Evolutionary conservation across 2,888 invertebrate genomes (phyloP).

Genomic region (Masnerella sp.): DNA sequence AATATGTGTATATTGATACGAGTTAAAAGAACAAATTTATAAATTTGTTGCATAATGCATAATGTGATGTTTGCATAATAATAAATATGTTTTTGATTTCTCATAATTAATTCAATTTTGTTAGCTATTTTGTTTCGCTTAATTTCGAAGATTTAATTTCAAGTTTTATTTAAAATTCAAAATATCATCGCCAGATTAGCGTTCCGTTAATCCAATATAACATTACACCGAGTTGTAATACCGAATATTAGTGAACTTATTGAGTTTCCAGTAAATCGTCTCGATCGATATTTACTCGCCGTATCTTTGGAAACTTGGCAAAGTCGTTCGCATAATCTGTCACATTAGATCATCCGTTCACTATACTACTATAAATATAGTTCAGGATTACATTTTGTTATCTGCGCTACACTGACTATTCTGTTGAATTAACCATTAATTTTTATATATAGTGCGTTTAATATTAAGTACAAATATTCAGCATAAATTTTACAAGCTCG

Average conservation of each 20-base stretch:
- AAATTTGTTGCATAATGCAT: too few relatives aligned
- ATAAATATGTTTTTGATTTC: too few relatives aligned
- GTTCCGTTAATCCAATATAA: conserved; percentile 15
- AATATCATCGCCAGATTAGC: conserved; percentile 2
- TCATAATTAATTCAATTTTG: too few relatives aligned
- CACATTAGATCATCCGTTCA: conserved; percentile 26
- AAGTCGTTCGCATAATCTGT: conserved; percentile 50
- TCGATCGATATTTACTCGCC: conserved; percentile 39
- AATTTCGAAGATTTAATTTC: too few relatives aligned
- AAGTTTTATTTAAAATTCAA: not conserved
- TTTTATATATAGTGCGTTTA: too few relatives aligned
- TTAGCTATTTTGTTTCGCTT: too few relatives aligned
- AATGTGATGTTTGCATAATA: too few relatives aligned
- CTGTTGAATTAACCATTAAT: too few relatives aligned
- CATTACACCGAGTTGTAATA: conserved; percentile 7
- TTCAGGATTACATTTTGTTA: conserved; percentile 25
- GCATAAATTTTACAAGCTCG: too few relatives aligned
- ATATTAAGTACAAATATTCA: too few relatives aligned
- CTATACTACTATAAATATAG: conserved; percentile 31
- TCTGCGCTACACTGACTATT: conserved; percentile 21
- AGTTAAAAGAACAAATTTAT: too few relatives aligned
- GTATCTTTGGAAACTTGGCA: conserved; percentile 43
- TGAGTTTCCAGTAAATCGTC: conserved; percentile 30
- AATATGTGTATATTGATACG: too few relatives aligned
- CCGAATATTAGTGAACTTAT: conserved; percentile 24